phyloP scores from a whole-genome alignment of 2,888 invertebrate species.

The Abrostola tripartita region DNA sequence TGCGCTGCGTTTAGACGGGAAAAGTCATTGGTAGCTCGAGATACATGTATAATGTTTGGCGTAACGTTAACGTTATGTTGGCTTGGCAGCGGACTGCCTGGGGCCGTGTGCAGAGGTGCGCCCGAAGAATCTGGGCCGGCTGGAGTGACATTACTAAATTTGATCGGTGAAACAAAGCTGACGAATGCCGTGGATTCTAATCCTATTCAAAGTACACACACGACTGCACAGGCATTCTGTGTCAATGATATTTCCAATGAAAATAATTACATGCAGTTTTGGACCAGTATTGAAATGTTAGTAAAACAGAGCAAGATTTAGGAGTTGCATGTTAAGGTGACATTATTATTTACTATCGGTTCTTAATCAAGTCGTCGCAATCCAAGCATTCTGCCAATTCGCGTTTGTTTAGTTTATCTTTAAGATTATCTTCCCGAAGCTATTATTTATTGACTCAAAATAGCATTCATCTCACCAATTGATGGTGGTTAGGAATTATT shows the following conservation, averaged over 20 bases:
- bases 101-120: constrained; percentile 87
- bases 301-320: constrained; percentile 29
- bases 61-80: constrained; percentile 70
- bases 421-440: constrained; percentile 49
- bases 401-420: constrained; percentile 39
- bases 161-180: constrained; percentile 83
- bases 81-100: constrained; percentile 80
- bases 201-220: constrained; percentile 59
- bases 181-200: constrained; percentile 73
- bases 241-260: constrained; percentile 52
- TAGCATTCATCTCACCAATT: constrained; percentile 31
- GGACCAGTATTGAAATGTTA: constrained; percentile 34
- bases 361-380: constrained; percentile 52
- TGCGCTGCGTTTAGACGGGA: constrained; percentile 72
- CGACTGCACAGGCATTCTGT: constrained; percentile 39
- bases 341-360: constrained; percentile 52
- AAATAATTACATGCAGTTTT: constrained; percentile 19
- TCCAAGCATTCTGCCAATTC: constrained; percentile 55
- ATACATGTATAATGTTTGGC: constrained; percentile 78
- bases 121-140: constrained; percentile 84
- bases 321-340: constrained; percentile 28
- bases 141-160: constrained; percentile 88
- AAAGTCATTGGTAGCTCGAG: constrained; percentile 76
- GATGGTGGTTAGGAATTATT: constrained; percentile 27
- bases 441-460: constrained; percentile 48